Evolutionary conservation across 2,113 vertebrate species (phyloP), one percentile per base, ranked within the genome.

Genomic region (Aphyosemion australe): DNA sequence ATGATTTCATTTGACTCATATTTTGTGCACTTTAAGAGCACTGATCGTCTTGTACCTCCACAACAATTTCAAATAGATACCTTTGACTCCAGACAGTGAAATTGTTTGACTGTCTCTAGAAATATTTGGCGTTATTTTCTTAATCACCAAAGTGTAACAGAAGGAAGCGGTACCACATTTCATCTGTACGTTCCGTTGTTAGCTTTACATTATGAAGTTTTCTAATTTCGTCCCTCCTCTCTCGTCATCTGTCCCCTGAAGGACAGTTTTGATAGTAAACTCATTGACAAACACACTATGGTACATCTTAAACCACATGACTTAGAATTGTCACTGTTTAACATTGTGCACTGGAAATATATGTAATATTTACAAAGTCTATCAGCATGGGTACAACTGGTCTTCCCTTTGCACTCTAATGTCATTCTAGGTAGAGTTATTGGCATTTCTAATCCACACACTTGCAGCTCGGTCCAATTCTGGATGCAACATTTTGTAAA

Each of bases 361-460:
- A 74, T n/a, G 82, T 65, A 65, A 57, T 90, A 89, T 91, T 87
- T 91, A 91, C 89, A 90, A 82, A 74, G 82, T 75, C 78, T 71
- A 84, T 69, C 79, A 69, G 75, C 59, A 54, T 69, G 61, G 54
- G 66, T 49, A 74, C 26, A 72, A 47, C 43, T 70, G 54, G 54
- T 65, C 12, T 63, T 72, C 58, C 12, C 20, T 63, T 80, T 71
- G n/a, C 3, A 13, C 69, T 57, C 12, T 61, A 61, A 61, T 65
- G 51, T 13, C 59, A 73, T 13, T 65, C 9, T 2, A 6, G 2
- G 46, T 65, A 65, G 45, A 39, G 32, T 46, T 12, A 41, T 56
- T 53, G 31, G 65, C 50, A 60, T n/a, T 67, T 69, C 26, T 39
- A 34, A 60, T 43, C 18, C 1, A 5, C 12, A 42, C 37, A 21